Percentiles rank a stretch among this genome's conserved stretches.
Evolutionary conservation across 30 jellyfish, hydroid and myxozoan species (phyloP).

Genomic region (Cassiopea xamachana): DNA sequence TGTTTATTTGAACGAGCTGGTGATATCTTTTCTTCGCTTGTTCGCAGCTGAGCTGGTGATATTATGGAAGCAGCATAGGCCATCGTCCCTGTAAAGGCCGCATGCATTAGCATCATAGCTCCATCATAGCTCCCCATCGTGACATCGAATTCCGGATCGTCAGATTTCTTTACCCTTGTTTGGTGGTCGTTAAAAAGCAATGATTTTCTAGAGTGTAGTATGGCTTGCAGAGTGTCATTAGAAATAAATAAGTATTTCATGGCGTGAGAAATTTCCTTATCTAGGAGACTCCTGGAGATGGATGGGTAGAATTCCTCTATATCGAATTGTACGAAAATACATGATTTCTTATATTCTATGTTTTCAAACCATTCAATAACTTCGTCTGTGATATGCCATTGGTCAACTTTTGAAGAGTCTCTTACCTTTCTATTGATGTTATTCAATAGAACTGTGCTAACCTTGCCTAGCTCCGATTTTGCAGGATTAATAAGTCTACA

Average conservation of each 20-base stretch:
- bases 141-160: background rate
- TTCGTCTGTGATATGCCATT: conserved; percentile 25
- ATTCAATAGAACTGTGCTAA: conserved; percentile 50
- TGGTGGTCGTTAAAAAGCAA: conserved; percentile 3
- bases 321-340: background rate
- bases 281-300: conserved; percentile 4
- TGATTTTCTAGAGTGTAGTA: background rate
- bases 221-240: background rate
- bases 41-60: conserved; percentile 8
- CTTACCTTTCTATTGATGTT: conserved; percentile 13
- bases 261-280: background rate
- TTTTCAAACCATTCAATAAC: conserved; percentile 29
- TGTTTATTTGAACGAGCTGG: background rate
- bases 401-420: conserved; percentile 3
- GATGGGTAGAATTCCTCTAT: background rate
- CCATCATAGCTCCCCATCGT: background rate
- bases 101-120: background rate
- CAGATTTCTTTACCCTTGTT: background rate
- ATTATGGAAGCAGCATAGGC: background rate
- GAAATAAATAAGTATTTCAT: background rate
- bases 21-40: background rate
- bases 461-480: conserved; percentile 62
- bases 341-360: background rate
- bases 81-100: conserved; percentile 1
- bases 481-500: conserved; percentile 64